Conservation (phyloP, 2,113 vertebrate species). For the Piaya cayana region DNA sequence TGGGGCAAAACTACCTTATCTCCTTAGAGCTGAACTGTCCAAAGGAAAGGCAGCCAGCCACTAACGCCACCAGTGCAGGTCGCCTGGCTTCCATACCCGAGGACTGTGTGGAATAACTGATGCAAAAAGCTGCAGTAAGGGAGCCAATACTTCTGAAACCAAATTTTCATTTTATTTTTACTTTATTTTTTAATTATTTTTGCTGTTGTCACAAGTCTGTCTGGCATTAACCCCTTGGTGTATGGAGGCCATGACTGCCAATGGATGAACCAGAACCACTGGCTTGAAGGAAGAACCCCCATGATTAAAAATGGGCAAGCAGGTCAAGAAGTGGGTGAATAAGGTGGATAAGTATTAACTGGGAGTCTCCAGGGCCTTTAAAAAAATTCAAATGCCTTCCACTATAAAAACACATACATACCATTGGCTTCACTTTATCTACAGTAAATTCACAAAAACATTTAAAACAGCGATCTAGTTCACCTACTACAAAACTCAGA, state of each 20-base stretch:
- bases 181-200: not conserved
- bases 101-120: not conserved
- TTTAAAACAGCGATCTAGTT: constrained; percentile 65
- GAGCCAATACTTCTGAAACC: not conserved
- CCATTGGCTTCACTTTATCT: constrained; percentile 76
- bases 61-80: not conserved
- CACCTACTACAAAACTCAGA: constrained; percentile 71
- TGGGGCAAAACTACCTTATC: not conserved
- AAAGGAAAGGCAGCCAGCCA: not conserved
- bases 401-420: constrained; percentile 83
- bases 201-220: not conserved
- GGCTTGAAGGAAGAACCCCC: constrained; percentile 28
- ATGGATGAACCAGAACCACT: constrained; percentile 31
- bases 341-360: constrained; percentile 54
- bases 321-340: constrained; percentile 31
- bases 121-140: not conserved
- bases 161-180: not conserved
- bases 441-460: constrained; percentile 79
- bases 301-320: constrained; percentile 11
- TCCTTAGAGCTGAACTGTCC: not conserved
- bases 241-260: constrained; percentile 28
- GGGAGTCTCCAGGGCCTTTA: constrained; percentile 58
- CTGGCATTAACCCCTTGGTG: constrained; percentile 25
- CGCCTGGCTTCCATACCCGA: not conserved
- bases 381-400: constrained; percentile 59